phyloP scores from a whole-genome alignment of 2,113 vertebrate species.

The Thryonomys swinderianus region DNA sequence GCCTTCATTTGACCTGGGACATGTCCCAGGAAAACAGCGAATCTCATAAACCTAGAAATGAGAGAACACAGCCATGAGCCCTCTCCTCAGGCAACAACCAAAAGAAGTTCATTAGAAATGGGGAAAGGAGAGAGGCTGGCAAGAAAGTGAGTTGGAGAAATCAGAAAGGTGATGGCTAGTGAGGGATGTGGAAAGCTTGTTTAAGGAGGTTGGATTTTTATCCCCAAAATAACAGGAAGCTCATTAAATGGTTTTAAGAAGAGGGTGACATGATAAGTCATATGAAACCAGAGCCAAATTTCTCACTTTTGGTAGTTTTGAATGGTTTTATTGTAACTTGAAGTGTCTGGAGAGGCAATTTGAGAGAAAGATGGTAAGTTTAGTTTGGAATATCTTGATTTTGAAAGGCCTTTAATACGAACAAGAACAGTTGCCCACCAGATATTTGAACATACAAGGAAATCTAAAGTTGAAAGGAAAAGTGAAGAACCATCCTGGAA shows the following conservation, averaged over 20 bases:
- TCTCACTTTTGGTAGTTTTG: background rate
- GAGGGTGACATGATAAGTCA: background rate
- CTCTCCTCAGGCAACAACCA: background rate
- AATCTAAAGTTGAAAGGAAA: background rate
- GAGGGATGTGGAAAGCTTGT: background rate
- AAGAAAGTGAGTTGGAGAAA: background rate
- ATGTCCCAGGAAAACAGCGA: background rate
- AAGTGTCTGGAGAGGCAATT: background rate
- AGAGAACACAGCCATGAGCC: background rate
- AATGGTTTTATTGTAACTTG: background rate
- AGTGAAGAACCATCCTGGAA: background rate
- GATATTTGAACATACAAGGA: background rate
- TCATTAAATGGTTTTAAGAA: background rate
- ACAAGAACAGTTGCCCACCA: background rate
- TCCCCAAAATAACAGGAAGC: background rate
- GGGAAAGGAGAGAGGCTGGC: background rate
- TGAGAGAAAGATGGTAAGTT: background rate
- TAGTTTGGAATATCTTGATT: background rate
- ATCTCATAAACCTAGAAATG: background rate
- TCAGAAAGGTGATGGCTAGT: background rate
- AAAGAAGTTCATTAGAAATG: background rate
- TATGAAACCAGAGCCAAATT: background rate
- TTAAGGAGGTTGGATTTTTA: background rate
- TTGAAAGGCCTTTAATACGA: constrained; percentile 17
- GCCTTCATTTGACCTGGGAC: background rate